Evolutionary conservation across 2,888 invertebrate species (phyloP).

Genomic region (Isoperla grammatica): DNA sequence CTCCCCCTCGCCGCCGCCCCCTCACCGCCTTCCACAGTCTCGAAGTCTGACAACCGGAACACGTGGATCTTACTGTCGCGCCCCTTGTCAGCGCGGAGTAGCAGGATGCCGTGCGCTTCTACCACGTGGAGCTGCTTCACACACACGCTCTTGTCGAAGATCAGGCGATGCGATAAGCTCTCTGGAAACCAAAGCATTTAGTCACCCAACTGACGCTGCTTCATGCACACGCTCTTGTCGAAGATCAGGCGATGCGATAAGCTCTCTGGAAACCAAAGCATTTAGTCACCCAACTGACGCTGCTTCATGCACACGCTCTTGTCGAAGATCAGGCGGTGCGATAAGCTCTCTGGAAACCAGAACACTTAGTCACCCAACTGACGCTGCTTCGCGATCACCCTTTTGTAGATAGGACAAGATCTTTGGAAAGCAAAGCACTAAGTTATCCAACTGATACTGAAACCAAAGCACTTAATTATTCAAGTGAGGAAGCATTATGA

Average conservation of each 20-base stretch:
- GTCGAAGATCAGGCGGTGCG: conserved; percentile 61
- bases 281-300: conserved; percentile 59
- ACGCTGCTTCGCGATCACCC: too few species aligned
- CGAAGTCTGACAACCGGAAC: conserved; percentile 72
- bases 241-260: conserved; percentile 58
- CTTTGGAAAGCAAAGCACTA: too few species aligned
- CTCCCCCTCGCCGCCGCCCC: conserved; percentile 41
- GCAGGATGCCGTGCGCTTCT: conserved; percentile 66
- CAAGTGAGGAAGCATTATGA: too few species aligned
- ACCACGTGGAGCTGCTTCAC: conserved; percentile 64
- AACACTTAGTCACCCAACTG: too few species aligned
- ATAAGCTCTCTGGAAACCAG: conserved; percentile 58
- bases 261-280: conserved; percentile 59
- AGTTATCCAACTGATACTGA: too few species aligned
- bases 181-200: conserved; percentile 45
- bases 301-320: conserved; percentile 61
- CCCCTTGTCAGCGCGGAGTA: conserved; percentile 59
- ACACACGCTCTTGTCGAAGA: conserved; percentile 63
- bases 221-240: conserved; percentile 60
- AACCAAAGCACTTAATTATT: too few species aligned
- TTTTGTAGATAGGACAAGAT: too few species aligned
- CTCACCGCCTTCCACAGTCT: conserved; percentile 50
- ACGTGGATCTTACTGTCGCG: conserved; percentile 66
- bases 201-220: conserved; percentile 63
- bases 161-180: conserved; percentile 54